Evolutionary conservation across 2,888 invertebrate genomes (phyloP).

Genomic region (Coelogynopora nodosa): DNA sequence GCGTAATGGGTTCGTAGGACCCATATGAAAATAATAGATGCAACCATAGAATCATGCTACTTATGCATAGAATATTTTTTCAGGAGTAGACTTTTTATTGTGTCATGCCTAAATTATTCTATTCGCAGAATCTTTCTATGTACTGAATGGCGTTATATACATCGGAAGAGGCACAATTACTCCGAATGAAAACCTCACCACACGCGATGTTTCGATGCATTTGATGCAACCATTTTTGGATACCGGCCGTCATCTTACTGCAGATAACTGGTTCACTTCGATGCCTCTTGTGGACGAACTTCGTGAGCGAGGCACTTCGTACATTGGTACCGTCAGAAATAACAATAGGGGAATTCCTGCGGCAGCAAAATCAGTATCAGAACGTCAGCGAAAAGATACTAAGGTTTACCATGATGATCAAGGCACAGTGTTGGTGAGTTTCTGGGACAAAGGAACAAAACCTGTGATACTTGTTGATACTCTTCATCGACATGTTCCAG

Average conservation of each 20-base stretch:
- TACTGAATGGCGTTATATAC: not conserved
- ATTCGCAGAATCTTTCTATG: not conserved
- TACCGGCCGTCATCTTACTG: not conserved
- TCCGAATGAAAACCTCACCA: not conserved
- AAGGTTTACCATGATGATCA: not conserved
- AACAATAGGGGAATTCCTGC: conserved; percentile 4
- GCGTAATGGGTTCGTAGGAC: no score
- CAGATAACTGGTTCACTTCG: not conserved
- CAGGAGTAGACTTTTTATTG: no score
- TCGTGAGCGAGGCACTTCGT: not conserved
- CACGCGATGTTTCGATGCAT: not conserved
- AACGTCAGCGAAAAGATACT: not conserved
- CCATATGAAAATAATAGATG: no score
- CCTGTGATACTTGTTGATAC: not conserved
- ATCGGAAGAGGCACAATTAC: not conserved
- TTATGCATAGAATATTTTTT: no score
- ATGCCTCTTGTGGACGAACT: not conserved
- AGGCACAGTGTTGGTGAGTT: not conserved
- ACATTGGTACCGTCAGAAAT: not conserved
- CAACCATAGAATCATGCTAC: no score
- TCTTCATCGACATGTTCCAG: not conserved
- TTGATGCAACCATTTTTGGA: not conserved
- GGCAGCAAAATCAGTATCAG: not conserved
- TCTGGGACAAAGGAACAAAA: not conserved
- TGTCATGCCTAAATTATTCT: no score